phyloP scores from a whole-genome alignment of 2,888 invertebrate genomes.

The Callyntrura sp. region DNA sequence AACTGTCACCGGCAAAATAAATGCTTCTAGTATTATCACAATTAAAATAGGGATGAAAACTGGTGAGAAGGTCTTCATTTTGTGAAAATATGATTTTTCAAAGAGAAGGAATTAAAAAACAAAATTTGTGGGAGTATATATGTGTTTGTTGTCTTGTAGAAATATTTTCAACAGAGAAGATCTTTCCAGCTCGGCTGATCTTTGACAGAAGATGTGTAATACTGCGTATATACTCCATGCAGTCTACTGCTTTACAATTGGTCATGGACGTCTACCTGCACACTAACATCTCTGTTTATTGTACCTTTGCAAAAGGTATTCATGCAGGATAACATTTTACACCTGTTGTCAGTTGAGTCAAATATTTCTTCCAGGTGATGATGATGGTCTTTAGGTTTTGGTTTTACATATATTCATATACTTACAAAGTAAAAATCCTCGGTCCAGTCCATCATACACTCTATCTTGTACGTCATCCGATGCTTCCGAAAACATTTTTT shows the following conservation, averaged over 20 bases:
- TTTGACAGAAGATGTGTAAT: background rate
- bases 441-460: too few species aligned
- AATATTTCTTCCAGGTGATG: slow-evolving; percentile 22
- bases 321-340: background rate
- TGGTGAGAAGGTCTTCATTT: slow-evolving; percentile 13
- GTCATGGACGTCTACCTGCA: too few species aligned
- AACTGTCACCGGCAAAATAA: slow-evolving; percentile 49
- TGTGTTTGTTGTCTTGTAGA: too few species aligned
- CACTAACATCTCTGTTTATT: too few species aligned
- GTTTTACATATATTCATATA: background rate
- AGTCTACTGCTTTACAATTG: background rate
- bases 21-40: slow-evolving; percentile 19
- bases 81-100: background rate
- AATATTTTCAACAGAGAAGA: too few species aligned
- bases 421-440: too few species aligned
- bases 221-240: background rate
- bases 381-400: background rate
- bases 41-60: background rate
- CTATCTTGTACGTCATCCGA: too few species aligned
- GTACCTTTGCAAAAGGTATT: background rate
- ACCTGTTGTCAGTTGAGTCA: slow-evolving; percentile 37
- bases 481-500: too few species aligned
- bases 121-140: too few species aligned
- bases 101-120: background rate
- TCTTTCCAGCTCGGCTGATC: background rate